phyloP scores from a whole-genome alignment of 2,888 invertebrate genomes.

The Agonum fuliginosum region DNA sequence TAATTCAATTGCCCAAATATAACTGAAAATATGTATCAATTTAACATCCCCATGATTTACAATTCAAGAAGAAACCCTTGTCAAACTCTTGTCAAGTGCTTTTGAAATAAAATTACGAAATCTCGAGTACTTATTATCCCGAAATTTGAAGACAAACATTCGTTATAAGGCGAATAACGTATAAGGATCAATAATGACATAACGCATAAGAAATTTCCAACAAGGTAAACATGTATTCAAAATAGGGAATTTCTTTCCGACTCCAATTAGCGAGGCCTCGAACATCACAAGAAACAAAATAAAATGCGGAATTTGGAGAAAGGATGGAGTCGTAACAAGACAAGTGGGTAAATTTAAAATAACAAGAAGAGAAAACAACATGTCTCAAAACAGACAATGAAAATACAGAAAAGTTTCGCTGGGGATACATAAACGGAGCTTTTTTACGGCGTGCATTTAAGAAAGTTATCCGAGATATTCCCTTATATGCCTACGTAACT shows the following conservation, averaged over 20 bases:
- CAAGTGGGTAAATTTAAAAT: constrained; percentile 58
- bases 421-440: not conserved
- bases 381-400: constrained; percentile 41
- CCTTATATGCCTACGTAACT: constrained; percentile 5
- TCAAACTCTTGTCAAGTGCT: too few species aligned
- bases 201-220: constrained; percentile 3
- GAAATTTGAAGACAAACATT: constrained; percentile 18
- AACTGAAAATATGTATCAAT: too few species aligned
- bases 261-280: constrained; percentile 34
- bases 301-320: constrained; percentile 28
- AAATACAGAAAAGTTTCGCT: constrained; percentile 40
- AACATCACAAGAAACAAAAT: constrained; percentile 44
- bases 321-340: constrained; percentile 37
- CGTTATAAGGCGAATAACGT: constrained; percentile 5
- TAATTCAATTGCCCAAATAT: too few species aligned
- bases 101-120: too few species aligned
- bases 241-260: constrained; percentile 4
- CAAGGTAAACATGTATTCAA: not conserved
- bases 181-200: constrained; percentile 22
- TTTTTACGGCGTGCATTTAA: constrained; percentile 39
- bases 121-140: too few species aligned
- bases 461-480: constrained; percentile 24
- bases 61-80: too few species aligned
- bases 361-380: constrained; percentile 51
- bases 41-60: too few species aligned